Evolutionary conservation across 2,113 vertebrate genomes (phyloP).

Genomic region (Morone saxatilis): DNA sequence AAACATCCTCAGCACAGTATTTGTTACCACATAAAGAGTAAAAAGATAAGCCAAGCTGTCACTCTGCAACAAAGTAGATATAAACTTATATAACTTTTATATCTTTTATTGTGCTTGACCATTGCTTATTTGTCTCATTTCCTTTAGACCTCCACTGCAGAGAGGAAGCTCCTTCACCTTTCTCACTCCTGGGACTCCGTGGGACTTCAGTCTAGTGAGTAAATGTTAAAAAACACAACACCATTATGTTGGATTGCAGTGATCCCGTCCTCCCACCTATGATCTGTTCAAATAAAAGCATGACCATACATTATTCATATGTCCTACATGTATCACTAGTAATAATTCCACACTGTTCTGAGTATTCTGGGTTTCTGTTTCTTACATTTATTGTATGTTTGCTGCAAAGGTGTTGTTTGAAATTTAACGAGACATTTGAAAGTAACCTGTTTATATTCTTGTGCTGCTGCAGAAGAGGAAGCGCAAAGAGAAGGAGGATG

Average conservation of each 20-base stretch:
- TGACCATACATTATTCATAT: neutral
- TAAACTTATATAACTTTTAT: neutral
- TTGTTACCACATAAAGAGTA: neutral
- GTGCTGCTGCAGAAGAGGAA: constrained; percentile 75
- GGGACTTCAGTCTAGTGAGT: constrained; percentile 82
- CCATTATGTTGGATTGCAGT: neutral
- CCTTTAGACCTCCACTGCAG: constrained; percentile 71
- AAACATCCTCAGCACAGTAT: neutral
- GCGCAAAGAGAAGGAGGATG: constrained; percentile 80
- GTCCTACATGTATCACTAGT: no score
- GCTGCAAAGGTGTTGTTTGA: neutral
- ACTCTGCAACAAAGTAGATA: neutral
- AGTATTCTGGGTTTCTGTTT: neutral
- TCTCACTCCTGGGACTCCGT: constrained; percentile 79
- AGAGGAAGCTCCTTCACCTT: constrained; percentile 82
- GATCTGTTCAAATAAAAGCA: neutral
- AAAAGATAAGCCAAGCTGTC: neutral
- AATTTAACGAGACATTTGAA: neutral
- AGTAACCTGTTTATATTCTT: constrained; percentile 9
- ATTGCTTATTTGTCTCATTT: constrained; percentile 24
- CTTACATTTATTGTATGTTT: neutral
- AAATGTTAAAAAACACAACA: neutral
- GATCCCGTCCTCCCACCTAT: neutral
- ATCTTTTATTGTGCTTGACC: neutral
- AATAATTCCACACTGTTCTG: neutral